Base-by-base conservation (phyloP, 2,797 vertebrate species). In the Anisognathus igniventris region DNA sequence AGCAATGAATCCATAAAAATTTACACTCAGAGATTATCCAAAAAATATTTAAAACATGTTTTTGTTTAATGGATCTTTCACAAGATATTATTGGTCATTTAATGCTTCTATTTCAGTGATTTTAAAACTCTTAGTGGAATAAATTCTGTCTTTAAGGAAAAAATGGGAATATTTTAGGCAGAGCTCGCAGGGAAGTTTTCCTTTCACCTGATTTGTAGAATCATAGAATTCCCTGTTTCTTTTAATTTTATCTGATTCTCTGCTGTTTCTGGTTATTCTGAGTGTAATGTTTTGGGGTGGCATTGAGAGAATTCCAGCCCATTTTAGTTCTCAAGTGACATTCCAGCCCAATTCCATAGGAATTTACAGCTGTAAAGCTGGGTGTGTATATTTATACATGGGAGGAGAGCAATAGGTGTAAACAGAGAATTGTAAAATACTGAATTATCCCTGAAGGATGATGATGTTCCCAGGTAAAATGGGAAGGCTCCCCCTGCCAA, bases 331-430 rank as follows among this genome's bases (percentile, higher is more conserved):
- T 30, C 7, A 40, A 28, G 51, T 35, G 64, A 1, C 37, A 8
- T 57, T 53, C 50, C 16, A 10, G 11, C 48, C 44, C 30, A 11
- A 88, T 30, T 61, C 64, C 28, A 5, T 33, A 7, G 14, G 75
- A 71, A 64, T 79, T 76, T 4, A 50, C 56, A 70, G 33, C 87
- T 61, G 17, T 12, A 10, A 86, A 77, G 27, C 5, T 45, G 88
- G 60, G 35, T 7, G 81, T 76, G 62, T 7, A 0, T 14, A 7
- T 57, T 15, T 50, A 1, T 8, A 0, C 14, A 0, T 10, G 22
- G 25, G 39, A 27, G 47, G 37, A 24, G 4, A 31, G 30, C 14
- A n/a, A 22, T 0, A n/a, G 33, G 1, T 60, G 64, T 3, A 18
- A 31, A 10, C 14, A 11, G 1, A 16, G 47, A 78, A n/a, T 9